Base-by-base conservation (phyloP, 2,888 invertebrate genomes). In the Liposcelis brunnea region DNA sequence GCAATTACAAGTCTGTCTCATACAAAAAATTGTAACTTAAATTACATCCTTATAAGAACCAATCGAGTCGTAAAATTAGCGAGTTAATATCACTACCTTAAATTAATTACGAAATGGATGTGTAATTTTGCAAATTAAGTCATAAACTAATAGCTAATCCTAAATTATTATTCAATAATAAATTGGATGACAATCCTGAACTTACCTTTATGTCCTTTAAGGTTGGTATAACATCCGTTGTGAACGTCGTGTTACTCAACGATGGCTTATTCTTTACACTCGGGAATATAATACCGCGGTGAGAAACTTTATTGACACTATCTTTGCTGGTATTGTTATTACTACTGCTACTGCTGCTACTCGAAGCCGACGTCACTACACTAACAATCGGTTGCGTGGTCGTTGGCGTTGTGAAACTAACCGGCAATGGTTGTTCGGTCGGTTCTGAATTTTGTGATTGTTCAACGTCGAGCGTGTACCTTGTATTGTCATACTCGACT, bases 191-290 rank as follows among this genome's bases (percentile, higher is more conserved):
- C 4, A 26, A 26, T 6, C 4, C 10, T 35, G 21, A 43, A 58
- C 75, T 75, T 68, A 85, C 85, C 77, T 80, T 84, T 53, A 86
- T 75, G 61, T 86, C 85, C 66, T 83, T 84, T 59, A 81, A 72
- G 64, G 72, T 76, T 53, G 77, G 71, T 42, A 55, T 52, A 53
- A 80, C 69, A 58, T 86, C 86, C 8, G 80, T 80, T 40, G 81
- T 72, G 61, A 85, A 84, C 42, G 83, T 83, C 52, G 80, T 80
- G 66, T 86, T 86, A 46, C 80, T 79, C 49, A 81, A 75, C 52
- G 82, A 77, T 16, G 89, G 87, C 55, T 89, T 89, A 63, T 87
- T 87, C 65, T 87, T 87, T 44, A 87, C 82, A 60, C 86, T 86
- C 8, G 89, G 89, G 65, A 89, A 89, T 61, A 89, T 87, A 55